Percentiles rank a stretch among this genome's conserved stretches.
phyloP scores from a whole-genome alignment of 2,888 invertebrate genomes.

The Chironomus tentans region DNA sequence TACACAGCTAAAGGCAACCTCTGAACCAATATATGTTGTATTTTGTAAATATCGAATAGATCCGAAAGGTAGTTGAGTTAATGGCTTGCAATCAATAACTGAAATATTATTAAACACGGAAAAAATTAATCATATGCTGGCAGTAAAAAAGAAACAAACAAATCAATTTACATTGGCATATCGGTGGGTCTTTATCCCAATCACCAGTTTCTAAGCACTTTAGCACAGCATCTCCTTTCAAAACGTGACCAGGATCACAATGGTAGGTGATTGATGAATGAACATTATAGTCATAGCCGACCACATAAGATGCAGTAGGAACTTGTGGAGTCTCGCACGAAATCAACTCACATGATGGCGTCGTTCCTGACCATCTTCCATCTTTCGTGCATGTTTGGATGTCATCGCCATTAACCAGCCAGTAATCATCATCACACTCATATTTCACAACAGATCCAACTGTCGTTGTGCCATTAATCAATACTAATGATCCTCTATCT shows the following conservation, averaged over 20 bases:
- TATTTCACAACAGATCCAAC: slow-evolving; percentile 72
- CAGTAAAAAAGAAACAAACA: slow-evolving; percentile 10
- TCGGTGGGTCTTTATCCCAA: slow-evolving; percentile 74
- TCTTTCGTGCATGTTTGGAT: slow-evolving; percentile 67
- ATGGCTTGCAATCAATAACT: slow-evolving; percentile 85
- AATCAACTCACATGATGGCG: slow-evolving; percentile 79
- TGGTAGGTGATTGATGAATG: slow-evolving; percentile 81
- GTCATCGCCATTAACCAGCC: slow-evolving; percentile 63
- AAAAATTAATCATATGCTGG: slow-evolving; percentile 3
- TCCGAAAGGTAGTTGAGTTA: slow-evolving; percentile 70
- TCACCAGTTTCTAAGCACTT: slow-evolving; percentile 68
- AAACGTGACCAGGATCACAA: slow-evolving; percentile 74
- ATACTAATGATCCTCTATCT: slow-evolving; percentile 61
- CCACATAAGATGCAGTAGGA: slow-evolving; percentile 75
- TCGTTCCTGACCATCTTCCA: slow-evolving; percentile 78
- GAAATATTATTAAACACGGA: slow-evolving; percentile 25
- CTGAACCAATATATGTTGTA: slow-evolving; percentile 71
- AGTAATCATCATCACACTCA: slow-evolving; percentile 71
- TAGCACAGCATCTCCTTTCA: slow-evolving; percentile 61
- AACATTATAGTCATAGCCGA: slow-evolving; percentile 81
- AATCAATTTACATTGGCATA: slow-evolving; percentile 65
- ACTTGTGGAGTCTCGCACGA: slow-evolving; percentile 80
- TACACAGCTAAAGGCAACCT: slow-evolving; percentile 69
- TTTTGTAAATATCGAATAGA: slow-evolving; percentile 64
- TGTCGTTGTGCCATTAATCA: slow-evolving; percentile 72